phyloP scores from a whole-genome alignment of 2,797 vertebrate species.

The Sus cebifrons region DNA sequence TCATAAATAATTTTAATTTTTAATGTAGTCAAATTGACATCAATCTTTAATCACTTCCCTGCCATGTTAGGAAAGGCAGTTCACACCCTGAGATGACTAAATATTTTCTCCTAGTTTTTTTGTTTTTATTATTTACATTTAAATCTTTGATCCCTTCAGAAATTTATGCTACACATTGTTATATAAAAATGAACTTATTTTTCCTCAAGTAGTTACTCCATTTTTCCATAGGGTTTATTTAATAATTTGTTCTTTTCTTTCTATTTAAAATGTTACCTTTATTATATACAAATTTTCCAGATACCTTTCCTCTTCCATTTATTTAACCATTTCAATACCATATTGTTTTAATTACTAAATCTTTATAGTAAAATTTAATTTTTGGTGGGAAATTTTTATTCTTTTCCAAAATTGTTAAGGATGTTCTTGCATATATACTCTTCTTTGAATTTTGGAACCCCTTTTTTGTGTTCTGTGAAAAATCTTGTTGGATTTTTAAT shows the following conservation, averaged over 20 bases:
- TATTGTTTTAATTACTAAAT: not conserved
- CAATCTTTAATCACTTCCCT: not conserved
- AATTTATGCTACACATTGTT: not conserved
- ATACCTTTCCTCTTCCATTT: not conserved
- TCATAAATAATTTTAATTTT: not conserved
- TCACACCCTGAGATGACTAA: not conserved
- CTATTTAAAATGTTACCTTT: conserved; percentile 9
- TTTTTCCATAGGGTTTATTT: not conserved
- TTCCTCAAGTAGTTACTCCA: not conserved
- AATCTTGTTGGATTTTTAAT: not conserved
- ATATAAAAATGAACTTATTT: not conserved
- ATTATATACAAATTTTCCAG: not conserved
- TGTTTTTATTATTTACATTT: conserved; percentile 15
- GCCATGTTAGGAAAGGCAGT: not conserved
- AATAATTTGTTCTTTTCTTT: not conserved
- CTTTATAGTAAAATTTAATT: not conserved
- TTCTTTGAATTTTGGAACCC: not conserved
- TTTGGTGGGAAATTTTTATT: not conserved
- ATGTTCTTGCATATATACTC: not conserved
- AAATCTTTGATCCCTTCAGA: not conserved
- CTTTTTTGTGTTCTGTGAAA: not conserved
- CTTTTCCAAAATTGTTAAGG: not conserved
- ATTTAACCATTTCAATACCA: not conserved
- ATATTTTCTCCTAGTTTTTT: conserved; percentile 1
- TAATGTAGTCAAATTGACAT: not conserved